These are phyloP conservation scores for Rana temporaria DNA, from an alignment of 2,113 vertebrate species.

Conservation along the genomic window DNA sequence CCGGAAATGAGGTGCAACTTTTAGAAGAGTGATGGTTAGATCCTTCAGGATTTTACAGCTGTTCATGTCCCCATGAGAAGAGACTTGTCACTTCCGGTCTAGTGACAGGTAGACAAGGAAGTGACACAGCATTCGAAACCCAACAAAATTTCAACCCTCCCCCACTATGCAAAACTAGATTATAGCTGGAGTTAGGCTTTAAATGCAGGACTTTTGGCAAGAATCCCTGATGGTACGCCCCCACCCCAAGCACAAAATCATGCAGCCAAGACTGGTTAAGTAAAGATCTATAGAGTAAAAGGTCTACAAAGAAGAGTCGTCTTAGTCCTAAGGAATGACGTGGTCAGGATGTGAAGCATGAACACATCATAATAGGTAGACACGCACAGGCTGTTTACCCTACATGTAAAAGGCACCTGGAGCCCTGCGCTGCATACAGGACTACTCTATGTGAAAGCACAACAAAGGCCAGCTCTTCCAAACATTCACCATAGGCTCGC, in stretches of 20 bases:
- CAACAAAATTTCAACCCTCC: no score
- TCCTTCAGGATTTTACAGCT: no score
- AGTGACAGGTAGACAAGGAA: no score
- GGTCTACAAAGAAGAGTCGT: not conserved
- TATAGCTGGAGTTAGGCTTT: no score
- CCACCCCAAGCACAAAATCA: not conserved
- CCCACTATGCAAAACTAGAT: no score
- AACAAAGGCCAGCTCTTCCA: constrained; percentile 12
- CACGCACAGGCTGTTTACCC: not conserved
- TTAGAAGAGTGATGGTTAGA: no score
- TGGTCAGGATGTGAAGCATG: constrained; percentile 35
- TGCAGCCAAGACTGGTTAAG: not conserved
- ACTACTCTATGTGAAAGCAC: not conserved
- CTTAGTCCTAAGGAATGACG: not conserved
- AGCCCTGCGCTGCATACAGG: not conserved
- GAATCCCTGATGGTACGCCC: not conserved
- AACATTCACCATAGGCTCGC: not conserved
- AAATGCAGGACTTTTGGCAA: no score
- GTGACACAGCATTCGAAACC: no score
- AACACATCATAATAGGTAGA: constrained; percentile 7
- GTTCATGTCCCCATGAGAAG: no score
- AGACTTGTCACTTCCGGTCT: no score
- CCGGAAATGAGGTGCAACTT: no score
- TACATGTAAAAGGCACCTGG: constrained; percentile 18
- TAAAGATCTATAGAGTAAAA: not conserved